Conservation (phyloP, 2,113 vertebrate species). For the Hydropotes inermis region DNA sequence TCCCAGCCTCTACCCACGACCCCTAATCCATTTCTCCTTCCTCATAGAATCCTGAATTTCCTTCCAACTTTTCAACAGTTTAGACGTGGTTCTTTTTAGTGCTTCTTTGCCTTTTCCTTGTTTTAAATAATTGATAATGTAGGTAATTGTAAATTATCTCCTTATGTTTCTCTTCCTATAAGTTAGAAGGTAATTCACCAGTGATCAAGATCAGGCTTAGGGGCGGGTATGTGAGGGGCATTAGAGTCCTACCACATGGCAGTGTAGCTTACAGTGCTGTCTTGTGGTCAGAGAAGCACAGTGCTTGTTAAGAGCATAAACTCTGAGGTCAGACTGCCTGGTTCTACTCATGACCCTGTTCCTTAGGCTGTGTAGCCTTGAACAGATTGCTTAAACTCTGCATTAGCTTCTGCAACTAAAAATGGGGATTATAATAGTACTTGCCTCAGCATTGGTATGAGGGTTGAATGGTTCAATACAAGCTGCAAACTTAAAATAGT, state of each 20-base stretch:
- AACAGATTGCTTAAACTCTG: neutral
- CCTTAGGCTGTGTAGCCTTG: neutral
- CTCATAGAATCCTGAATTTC: neutral
- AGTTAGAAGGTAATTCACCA: neutral
- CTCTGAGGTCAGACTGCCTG: neutral
- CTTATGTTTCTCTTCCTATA: neutral
- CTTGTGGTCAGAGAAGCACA: neutral
- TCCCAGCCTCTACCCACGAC: neutral
- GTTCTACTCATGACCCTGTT: neutral
- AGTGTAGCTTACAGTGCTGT: neutral
- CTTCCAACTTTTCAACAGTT: neutral
- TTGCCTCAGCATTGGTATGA: neutral
- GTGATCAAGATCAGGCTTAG: neutral
- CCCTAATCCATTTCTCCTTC: neutral
- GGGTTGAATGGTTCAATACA: neutral
- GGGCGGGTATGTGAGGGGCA: too few relatives aligned
- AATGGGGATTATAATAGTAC: neutral
- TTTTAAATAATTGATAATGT: neutral
- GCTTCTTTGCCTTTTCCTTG: slow-evolving; percentile 3
- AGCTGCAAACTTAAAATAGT: neutral
- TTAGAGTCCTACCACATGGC: neutral
- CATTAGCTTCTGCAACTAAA: neutral
- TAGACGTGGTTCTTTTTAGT: slow-evolving; percentile 2
- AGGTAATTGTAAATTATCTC: neutral
- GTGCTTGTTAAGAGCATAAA: neutral